phyloP scores from a whole-genome alignment of 2,888 invertebrate species.

The Ametastegia equiseti region DNA sequence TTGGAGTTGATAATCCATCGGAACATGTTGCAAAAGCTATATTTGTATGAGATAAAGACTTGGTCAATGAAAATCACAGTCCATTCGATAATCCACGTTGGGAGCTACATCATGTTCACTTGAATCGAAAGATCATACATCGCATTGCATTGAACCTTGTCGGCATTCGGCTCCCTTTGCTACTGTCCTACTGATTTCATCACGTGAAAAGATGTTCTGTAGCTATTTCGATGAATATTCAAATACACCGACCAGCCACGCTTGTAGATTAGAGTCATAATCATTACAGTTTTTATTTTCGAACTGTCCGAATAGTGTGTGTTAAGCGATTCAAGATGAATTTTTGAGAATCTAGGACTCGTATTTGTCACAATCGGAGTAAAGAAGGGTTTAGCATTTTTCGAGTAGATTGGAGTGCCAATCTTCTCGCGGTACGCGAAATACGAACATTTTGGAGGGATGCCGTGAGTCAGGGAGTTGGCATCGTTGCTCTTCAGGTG shows the following conservation, averaged over 20 bases:
- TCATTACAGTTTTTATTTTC: too few species aligned
- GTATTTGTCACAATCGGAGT: not conserved
- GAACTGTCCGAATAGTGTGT: too few species aligned
- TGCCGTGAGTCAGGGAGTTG: constrained; percentile 64
- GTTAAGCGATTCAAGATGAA: too few species aligned
- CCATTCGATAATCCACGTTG: not conserved
- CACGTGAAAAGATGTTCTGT: not conserved
- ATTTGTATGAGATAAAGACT: not conserved
- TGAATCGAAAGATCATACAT: not conserved
- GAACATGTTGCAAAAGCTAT: not conserved
- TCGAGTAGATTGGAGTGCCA: constrained; percentile 60
- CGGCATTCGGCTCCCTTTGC: too few species aligned
- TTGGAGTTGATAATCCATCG: not conserved
- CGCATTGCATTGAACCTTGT: not conserved
- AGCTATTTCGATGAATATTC: too few species aligned
- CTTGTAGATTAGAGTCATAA: too few species aligned
- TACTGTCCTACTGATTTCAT: not conserved
- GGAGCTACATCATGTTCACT: not conserved
- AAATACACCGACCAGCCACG: too few species aligned
- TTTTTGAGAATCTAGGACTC: not conserved
- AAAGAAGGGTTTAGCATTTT: not conserved
- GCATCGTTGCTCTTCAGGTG: constrained; percentile 70
- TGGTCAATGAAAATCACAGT: not conserved
- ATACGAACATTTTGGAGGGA: constrained; percentile 63
- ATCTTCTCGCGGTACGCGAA: constrained; percentile 60